These are phyloP conservation scores for Solenopsis fugax DNA, from an alignment of 1,140 invertebrate genomes.

Conservation along the genomic window DNA sequence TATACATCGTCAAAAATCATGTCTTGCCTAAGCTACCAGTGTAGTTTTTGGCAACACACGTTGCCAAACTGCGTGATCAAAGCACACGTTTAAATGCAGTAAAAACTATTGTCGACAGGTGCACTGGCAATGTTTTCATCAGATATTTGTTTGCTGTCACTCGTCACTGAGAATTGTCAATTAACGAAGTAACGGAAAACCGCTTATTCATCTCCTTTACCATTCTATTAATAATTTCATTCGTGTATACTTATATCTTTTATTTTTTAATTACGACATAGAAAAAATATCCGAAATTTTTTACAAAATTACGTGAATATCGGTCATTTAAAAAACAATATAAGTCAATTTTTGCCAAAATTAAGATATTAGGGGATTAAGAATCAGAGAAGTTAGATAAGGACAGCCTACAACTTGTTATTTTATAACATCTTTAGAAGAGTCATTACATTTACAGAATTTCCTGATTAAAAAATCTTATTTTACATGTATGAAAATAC, in stretches of 20 bases:
- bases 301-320: background rate
- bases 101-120: constrained; percentile 24
- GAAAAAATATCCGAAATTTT: background rate
- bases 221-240: constrained; percentile 14
- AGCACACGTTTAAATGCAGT: background rate
- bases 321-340: too few species aligned
- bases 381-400: too few species aligned
- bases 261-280: background rate
- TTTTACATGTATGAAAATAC: too few species aligned
- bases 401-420: too few species aligned
- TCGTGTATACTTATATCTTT: background rate
- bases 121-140: constrained; percentile 3
- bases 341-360: too few species aligned
- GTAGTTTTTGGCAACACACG: constrained; percentile 10
- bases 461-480: too few species aligned
- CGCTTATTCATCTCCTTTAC: constrained; percentile 11
- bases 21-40: background rate
- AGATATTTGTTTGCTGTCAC: constrained; percentile 28
- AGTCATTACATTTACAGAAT: too few species aligned
- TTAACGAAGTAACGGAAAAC: background rate
- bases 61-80: constrained; percentile 25
- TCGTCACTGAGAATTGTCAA: background rate
- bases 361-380: too few species aligned
- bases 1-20: background rate
- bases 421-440: too few species aligned